Evolutionary conservation across 2,888 invertebrate genomes (phyloP).

Genomic region (Diarsia dahlii): DNA sequence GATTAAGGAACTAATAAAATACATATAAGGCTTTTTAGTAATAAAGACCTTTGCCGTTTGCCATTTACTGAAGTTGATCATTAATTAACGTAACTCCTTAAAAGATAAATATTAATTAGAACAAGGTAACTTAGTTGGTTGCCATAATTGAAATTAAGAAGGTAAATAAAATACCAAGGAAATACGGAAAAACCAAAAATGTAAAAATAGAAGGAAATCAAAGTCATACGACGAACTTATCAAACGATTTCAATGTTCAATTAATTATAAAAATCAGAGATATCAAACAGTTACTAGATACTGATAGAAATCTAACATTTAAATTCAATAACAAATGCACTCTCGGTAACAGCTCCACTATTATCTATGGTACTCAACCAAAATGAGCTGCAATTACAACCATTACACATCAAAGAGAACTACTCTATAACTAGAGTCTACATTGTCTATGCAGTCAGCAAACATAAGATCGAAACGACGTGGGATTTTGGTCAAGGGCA

Average conservation of each 20-base stretch:
- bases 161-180: not conserved
- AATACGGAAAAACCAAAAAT: slow-evolving; percentile 1
- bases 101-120: slow-evolving; percentile 22
- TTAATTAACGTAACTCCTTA: slow-evolving; percentile 35
- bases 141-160: slow-evolving; percentile 10
- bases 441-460: slow-evolving; percentile 42
- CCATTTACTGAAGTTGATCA: slow-evolving; percentile 20
- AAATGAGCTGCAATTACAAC: slow-evolving; percentile 43
- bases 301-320: slow-evolving; percentile 3
- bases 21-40: slow-evolving; percentile 15
- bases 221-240: not conserved
- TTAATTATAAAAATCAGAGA: slow-evolving; percentile 19
- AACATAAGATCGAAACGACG: slow-evolving; percentile 44
- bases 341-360: not conserved
- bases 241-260: not conserved
- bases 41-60: slow-evolving; percentile 27
- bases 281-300: slow-evolving; percentile 11
- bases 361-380: slow-evolving; percentile 1
- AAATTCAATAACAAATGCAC: slow-evolving; percentile 15
- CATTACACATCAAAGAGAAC: slow-evolving; percentile 33
- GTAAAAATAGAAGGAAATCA: not conserved
- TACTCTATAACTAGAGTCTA: slow-evolving; percentile 24
- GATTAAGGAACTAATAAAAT: slow-evolving; percentile 45
- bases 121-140: slow-evolving; percentile 1
- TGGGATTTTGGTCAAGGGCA: slow-evolving; percentile 62